These are phyloP conservation scores for Hoplodrina ambigua DNA, from an alignment of 2,888 invertebrate genomes.

Conservation along the genomic window DNA sequence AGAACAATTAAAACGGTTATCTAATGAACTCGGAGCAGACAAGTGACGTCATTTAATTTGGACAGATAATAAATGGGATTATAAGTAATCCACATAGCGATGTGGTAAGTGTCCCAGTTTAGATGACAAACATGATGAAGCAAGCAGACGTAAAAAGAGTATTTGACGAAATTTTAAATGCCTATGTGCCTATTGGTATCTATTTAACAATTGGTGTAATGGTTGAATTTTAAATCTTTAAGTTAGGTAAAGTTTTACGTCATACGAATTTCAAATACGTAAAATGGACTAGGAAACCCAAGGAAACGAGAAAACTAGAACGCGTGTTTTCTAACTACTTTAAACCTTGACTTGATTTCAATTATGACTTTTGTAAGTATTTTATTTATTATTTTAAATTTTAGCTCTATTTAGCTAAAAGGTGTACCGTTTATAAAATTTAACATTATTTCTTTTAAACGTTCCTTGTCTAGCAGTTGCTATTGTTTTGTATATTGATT, in stretches of 20 bases:
- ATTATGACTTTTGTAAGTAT: background rate
- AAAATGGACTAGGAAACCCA: background rate
- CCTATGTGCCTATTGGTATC: background rate
- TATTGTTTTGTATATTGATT: background rate
- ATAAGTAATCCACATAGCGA: constrained; percentile 48
- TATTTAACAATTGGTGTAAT: background rate
- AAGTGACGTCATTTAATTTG: constrained; percentile 45
- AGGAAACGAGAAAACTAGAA: background rate
- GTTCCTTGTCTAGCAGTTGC: background rate
- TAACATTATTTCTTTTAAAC: background rate
- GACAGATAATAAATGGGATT: constrained; percentile 37
- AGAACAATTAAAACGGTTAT: constrained; percentile 46
- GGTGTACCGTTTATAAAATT: too few relatives aligned
- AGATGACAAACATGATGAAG: background rate
- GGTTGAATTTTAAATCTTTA: background rate
- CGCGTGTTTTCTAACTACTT: background rate
- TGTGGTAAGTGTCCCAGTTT: constrained; percentile 17
- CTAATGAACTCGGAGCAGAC: constrained; percentile 15
- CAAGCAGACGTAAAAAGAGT: background rate
- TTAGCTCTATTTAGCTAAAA: too few relatives aligned
- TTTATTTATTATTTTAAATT: too few relatives aligned
- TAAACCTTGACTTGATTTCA: background rate
- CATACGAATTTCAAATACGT: constrained; percentile 8
- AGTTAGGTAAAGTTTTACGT: constrained; percentile 2
- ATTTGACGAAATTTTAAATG: constrained; percentile 1